Conservation (phyloP, 2,113 vertebrate species). For the Acrocephalus arundinaceus region DNA sequence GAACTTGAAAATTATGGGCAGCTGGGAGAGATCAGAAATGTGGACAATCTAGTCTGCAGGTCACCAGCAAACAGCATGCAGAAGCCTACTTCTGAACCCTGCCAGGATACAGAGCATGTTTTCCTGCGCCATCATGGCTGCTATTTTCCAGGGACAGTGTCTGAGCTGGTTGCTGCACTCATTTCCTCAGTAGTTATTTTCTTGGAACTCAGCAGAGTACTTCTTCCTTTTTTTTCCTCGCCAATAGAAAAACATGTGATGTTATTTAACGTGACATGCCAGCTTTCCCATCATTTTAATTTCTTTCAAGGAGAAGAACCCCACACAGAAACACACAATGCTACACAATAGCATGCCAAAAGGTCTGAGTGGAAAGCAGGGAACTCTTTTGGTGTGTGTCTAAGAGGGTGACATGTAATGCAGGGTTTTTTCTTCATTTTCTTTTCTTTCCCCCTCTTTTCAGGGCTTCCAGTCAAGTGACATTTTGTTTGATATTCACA, state of each 20-base stretch:
- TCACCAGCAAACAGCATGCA: not conserved
- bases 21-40: not conserved
- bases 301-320: conserved; percentile 32
- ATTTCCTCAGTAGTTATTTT: conserved; percentile 31
- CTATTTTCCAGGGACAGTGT: conserved; percentile 1
- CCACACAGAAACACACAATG: not conserved
- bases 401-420: not conserved
- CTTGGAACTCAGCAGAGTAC: conserved; percentile 10
- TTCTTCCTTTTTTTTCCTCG: not conserved
- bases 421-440: not conserved
- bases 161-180: not conserved
- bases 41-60: not conserved
- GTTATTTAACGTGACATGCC: conserved; percentile 31
- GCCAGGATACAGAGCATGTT: not conserved
- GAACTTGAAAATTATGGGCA: not conserved
- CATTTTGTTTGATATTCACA: conserved; percentile 57
- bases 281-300: conserved; percentile 44
- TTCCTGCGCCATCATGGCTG: not conserved
- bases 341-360: not conserved
- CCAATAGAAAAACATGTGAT: conserved; percentile 22
- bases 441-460: not conserved
- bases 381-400: not conserved
- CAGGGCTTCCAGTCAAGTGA: conserved; percentile 30
- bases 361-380: not conserved
- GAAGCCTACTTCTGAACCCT: not conserved